phyloP scores from a whole-genome alignment of 2,888 invertebrate genomes.

The Galeruca laticollis region DNA sequence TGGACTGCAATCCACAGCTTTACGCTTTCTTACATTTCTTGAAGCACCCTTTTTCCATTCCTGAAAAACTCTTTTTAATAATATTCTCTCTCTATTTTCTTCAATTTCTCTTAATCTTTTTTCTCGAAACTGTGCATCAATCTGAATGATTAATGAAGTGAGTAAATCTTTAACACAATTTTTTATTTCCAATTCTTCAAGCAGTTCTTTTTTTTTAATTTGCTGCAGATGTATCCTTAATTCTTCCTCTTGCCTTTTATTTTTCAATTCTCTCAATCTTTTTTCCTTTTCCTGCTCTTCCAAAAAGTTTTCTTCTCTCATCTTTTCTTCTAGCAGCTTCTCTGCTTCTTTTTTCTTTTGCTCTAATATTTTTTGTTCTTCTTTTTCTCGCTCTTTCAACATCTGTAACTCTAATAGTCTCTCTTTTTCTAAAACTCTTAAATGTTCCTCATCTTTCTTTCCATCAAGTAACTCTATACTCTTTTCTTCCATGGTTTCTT shows the following conservation, averaged over 20 bases:
- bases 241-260: slow-evolving; percentile 46
- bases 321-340: slow-evolving; percentile 41
- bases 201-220: slow-evolving; percentile 48
- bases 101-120: slow-evolving; percentile 64
- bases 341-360: slow-evolving; percentile 47
- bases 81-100: slow-evolving; percentile 59
- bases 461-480: slow-evolving; percentile 10
- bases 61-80: slow-evolving; percentile 63
- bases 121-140: slow-evolving; percentile 59
- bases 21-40: slow-evolving; percentile 66
- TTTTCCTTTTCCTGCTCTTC: slow-evolving; percentile 43
- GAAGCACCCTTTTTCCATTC: slow-evolving; percentile 67
- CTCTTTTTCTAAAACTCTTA: slow-evolving; percentile 8
- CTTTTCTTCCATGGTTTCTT: slow-evolving; percentile 13
- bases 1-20: slow-evolving; percentile 70
- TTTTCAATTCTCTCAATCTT: slow-evolving; percentile 45
- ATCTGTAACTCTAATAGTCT: neutral
- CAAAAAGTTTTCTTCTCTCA: slow-evolving; percentile 45
- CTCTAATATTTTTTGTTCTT: slow-evolving; percentile 43
- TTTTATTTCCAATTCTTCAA: slow-evolving; percentile 53
- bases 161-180: slow-evolving; percentile 59
- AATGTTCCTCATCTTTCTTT: slow-evolving; percentile 8
- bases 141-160: slow-evolving; percentile 60
- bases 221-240: slow-evolving; percentile 43
- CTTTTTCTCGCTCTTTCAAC: slow-evolving; percentile 12